Conservation (phyloP, 1,140 invertebrate species). For the Frieseomelitta varia region DNA sequence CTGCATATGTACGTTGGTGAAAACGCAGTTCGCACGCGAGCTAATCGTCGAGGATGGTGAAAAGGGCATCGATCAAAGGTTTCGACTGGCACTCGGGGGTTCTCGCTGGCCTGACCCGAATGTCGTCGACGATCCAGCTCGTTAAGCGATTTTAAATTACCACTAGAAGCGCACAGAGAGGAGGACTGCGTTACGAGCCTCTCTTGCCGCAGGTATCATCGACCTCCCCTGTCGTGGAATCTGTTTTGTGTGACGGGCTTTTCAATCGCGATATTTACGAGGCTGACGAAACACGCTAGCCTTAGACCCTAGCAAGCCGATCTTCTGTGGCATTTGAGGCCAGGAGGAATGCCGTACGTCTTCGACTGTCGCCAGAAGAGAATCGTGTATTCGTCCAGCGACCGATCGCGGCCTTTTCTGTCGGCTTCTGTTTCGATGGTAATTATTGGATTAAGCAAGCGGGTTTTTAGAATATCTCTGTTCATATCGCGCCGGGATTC, state of each 20-base stretch:
- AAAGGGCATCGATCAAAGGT: conserved; percentile 33
- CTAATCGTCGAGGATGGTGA: background rate
- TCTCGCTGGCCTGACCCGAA: conserved; percentile 44
- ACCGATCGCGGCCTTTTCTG: background rate
- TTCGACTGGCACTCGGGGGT: conserved; percentile 22
- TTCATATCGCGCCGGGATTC: background rate
- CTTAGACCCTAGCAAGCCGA: conserved; percentile 30
- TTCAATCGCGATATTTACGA: conserved; percentile 69
- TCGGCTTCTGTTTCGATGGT: background rate
- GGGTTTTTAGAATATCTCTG: background rate
- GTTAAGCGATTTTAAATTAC: conserved; percentile 72
- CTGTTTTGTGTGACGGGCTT: conserved; percentile 32
- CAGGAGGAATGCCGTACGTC: background rate
- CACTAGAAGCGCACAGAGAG: conserved; percentile 4
- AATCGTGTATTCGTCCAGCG: background rate
- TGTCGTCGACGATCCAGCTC: conserved; percentile 38
- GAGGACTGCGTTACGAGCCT: conserved; percentile 17
- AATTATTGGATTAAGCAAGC: background rate
- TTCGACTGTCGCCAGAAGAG: background rate
- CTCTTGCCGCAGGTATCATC: conserved; percentile 33
- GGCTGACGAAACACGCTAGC: conserved; percentile 39
- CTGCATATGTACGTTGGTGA: too few species aligned
- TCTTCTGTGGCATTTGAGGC: background rate
- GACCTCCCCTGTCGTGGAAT: background rate
- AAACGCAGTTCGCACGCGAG: background rate